A percentile compares a stretch with the other conserved stretches of the same genome.
Evolutionary conservation across 1,140 invertebrate species (phyloP).

Genomic region (Caerostris darwini): DNA sequence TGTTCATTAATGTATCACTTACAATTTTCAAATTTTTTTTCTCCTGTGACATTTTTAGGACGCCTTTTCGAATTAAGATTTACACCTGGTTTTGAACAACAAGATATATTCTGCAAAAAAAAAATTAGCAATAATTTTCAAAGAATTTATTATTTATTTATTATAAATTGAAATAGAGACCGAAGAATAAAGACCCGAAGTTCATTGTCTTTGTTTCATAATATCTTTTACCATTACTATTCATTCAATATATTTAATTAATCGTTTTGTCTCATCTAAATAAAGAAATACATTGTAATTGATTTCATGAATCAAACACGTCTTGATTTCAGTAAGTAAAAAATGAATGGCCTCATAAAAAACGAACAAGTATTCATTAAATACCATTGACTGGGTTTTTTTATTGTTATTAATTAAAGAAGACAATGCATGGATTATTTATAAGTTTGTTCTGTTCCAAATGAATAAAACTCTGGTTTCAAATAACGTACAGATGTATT

Average conservation of each 20-base stretch:
- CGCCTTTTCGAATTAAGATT: too few relatives aligned
- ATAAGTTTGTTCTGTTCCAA: neutral
- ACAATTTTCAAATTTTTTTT: too few relatives aligned
- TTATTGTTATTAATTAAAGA: neutral
- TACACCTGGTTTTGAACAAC: too few relatives aligned
- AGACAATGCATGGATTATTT: neutral
- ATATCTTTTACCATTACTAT: neutral
- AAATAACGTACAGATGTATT: too few relatives aligned
- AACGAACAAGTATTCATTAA: neutral
- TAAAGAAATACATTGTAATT: slow-evolving; percentile 2
- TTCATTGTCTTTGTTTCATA: neutral
- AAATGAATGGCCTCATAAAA: slow-evolving; percentile 10
- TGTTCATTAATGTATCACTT: too few relatives aligned
- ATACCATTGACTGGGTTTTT: neutral
- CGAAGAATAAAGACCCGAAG: neutral
- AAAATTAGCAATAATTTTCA: too few relatives aligned
- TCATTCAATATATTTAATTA: neutral
- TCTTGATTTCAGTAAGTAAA: neutral
- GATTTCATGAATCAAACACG: neutral
- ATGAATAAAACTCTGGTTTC: neutral
- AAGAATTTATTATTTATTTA: too few relatives aligned
- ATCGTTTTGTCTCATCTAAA: neutral
- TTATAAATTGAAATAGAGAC: too few relatives aligned
- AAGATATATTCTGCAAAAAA: too few relatives aligned
- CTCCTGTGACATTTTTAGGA: too few relatives aligned